These are phyloP conservation scores for Morpho helenor DNA, from an alignment of 2,888 invertebrate genomes.

Conservation along the genomic window DNA sequence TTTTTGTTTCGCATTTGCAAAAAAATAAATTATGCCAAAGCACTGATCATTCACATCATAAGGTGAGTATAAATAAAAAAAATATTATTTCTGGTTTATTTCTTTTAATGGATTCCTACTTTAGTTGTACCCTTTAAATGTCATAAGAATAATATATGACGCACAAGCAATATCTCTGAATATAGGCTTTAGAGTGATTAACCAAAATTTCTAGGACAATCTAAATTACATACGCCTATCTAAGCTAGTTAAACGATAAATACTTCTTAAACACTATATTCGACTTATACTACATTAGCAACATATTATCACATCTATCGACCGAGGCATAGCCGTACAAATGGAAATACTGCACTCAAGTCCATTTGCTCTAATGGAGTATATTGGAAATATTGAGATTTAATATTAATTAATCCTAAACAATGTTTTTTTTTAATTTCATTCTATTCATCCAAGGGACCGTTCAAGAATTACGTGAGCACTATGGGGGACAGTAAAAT, in stretches of 20 bases:
- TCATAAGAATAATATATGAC: no score
- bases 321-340: slow-evolving; percentile 61
- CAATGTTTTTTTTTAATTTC: slow-evolving; percentile 7
- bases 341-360: slow-evolving; percentile 40
- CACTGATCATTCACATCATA: no score
- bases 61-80: no score
- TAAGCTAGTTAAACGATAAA: slow-evolving; percentile 71
- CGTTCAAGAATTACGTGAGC: no score
- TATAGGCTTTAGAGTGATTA: slow-evolving; percentile 47
- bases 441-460: slow-evolving; percentile 24
- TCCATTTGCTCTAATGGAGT: slow-evolving; percentile 25
- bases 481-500: no score
- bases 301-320: slow-evolving; percentile 69
- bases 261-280: slow-evolving; percentile 65
- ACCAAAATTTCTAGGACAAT: slow-evolving; percentile 51
- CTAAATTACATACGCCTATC: slow-evolving; percentile 61
- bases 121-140: no score
- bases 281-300: slow-evolving; percentile 63
- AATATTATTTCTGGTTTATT: no score
- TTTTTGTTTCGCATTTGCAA: no score
- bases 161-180: no score
- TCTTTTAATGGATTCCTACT: no score
- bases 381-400: slow-evolving; percentile 23
- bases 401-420: slow-evolving; percentile 13
- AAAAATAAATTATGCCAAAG: no score